Percentiles rank a stretch among this genome's conserved stretches.
These are phyloP conservation scores for Solea senegalensis DNA, from an alignment of 2,113 vertebrate genomes.

Conservation along the genomic window DNA sequence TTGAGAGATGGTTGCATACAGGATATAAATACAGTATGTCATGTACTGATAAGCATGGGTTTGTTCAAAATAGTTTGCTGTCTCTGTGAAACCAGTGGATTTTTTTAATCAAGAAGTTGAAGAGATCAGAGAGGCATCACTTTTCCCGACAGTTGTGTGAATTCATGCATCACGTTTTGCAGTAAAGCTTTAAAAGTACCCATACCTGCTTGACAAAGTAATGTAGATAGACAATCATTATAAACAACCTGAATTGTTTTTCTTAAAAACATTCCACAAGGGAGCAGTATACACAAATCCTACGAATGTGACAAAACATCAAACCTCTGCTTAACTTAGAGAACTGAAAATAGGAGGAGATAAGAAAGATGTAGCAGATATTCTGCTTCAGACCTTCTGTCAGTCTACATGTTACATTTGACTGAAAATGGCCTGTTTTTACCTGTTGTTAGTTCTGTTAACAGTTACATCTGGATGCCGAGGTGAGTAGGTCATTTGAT, in stretches of 20 bases:
- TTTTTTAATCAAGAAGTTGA: too few species aligned
- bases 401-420: background rate
- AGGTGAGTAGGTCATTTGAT: constrained; percentile 41
- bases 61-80: too few species aligned
- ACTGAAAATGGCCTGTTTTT: constrained; percentile 41
- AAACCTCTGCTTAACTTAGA: background rate
- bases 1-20: background rate
- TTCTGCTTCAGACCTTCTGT: background rate
- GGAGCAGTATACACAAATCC: background rate
- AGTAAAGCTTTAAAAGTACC: too few species aligned
- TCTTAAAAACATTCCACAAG: too few species aligned
- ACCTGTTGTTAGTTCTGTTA: constrained; percentile 15
- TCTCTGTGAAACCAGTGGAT: too few species aligned
- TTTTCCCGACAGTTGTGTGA: too few species aligned
- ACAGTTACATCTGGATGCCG: constrained; percentile 15
- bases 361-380: background rate
- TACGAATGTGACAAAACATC: background rate
- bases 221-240: too few species aligned
- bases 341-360: constrained; percentile 45
- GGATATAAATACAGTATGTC: background rate
- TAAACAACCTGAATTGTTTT: too few species aligned
- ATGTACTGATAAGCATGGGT: background rate
- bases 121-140: too few species aligned
- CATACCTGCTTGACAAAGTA: too few species aligned
- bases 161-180: too few species aligned